Percentiles rank a stretch among this genome's conserved stretches.
Evolutionary conservation across 2,888 invertebrate species (phyloP).

Genomic region (Amitus sp.): DNA sequence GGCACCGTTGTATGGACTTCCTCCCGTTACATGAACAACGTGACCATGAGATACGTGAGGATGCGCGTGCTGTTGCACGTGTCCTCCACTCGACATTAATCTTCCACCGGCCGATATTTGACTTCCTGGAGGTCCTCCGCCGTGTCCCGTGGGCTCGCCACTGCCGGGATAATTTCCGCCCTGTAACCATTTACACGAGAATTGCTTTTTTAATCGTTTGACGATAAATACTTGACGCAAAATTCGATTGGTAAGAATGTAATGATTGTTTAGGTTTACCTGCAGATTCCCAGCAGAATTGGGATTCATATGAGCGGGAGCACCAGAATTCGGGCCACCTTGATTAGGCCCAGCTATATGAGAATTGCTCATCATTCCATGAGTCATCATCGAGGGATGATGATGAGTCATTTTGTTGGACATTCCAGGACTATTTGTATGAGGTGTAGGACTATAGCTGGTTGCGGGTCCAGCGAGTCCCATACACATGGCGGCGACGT

Average conservation of each 20-base stretch:
- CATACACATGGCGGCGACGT: constrained; percentile 62
- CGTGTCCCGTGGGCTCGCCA: constrained; percentile 69
- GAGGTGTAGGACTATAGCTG: constrained; percentile 61
- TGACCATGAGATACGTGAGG: constrained; percentile 31
- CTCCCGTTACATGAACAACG: constrained; percentile 55
- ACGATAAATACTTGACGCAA: no score
- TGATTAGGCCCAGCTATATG: constrained; percentile 39
- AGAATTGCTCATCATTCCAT: constrained; percentile 56
- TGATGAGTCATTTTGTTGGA: constrained; percentile 57
- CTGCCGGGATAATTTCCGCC: constrained; percentile 69
- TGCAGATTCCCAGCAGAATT: constrained; percentile 28
- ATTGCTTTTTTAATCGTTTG: no score
- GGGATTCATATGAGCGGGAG: constrained; percentile 60
- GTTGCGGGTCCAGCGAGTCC: constrained; percentile 59
- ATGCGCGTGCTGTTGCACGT: constrained; percentile 39
- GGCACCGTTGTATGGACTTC: constrained; percentile 76
- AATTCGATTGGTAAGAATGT: no score
- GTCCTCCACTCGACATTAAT: constrained; percentile 50
- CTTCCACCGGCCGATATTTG: constrained; percentile 62
- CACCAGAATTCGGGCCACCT: constrained; percentile 69
- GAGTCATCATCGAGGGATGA: constrained; percentile 58
- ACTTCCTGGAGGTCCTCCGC: constrained; percentile 70
- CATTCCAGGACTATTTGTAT: constrained; percentile 60
- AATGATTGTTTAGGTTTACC: no score
- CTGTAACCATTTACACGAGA: no score